Percentiles rank a stretch among this genome's conserved stretches.
Evolutionary conservation across 1,140 invertebrate genomes (phyloP).

Genomic region (Papilio aristodemus): DNA sequence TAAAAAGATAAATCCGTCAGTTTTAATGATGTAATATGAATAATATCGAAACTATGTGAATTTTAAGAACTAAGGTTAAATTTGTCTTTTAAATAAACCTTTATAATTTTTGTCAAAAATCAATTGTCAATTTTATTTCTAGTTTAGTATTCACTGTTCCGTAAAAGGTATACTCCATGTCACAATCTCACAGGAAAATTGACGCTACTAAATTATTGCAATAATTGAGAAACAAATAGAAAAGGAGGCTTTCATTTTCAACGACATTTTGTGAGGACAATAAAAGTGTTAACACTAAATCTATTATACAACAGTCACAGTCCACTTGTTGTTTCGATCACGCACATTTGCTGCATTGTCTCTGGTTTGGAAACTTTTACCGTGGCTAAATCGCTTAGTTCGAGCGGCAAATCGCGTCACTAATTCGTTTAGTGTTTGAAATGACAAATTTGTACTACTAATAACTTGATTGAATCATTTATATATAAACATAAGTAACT

Average conservation of each 20-base stretch:
- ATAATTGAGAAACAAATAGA: not conserved
- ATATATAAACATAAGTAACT: not conserved
- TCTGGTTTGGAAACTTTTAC: conserved; percentile 1
- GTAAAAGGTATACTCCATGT: not conserved
- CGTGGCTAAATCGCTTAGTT: not conserved
- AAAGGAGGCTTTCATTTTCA: not conserved
- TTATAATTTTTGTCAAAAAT: too few species aligned
- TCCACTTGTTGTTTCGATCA: conserved; percentile 13
- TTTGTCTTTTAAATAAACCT: too few species aligned
- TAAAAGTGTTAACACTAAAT: conserved; percentile 9
- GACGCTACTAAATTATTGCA: not conserved
- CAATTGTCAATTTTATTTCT: not conserved
- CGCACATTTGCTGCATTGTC: conserved; percentile 17
- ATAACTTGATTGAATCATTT: not conserved
- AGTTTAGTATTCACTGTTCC: not conserved
- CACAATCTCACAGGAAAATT: conserved; percentile 1
- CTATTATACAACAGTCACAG: conserved; percentile 10
- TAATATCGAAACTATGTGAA: not conserved
- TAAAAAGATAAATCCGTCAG: not conserved
- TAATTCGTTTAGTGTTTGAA: conserved; percentile 1
- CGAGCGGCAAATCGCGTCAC: conserved; percentile 13
- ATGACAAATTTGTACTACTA: not conserved
- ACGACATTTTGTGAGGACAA: not conserved
- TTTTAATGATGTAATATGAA: not conserved
- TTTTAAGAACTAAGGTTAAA: too few species aligned